Percentiles rank a stretch among this genome's conserved stretches.
These are phyloP conservation scores for Microplitis demolitor DNA, from an alignment of 1,140 invertebrate species.

Conservation along the genomic window DNA sequence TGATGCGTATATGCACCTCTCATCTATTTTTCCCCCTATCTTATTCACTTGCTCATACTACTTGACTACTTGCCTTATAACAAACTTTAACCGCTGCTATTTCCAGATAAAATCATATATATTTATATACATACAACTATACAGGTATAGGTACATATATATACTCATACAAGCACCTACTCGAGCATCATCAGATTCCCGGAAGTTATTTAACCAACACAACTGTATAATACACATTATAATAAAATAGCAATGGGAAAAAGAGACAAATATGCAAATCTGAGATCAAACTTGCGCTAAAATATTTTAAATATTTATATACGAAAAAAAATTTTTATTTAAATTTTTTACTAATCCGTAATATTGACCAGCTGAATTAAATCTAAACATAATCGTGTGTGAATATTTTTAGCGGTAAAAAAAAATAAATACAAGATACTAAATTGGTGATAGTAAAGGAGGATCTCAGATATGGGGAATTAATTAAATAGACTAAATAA, in stretches of 20 bases:
- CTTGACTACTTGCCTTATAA: too few species aligned
- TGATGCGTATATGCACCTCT: background rate
- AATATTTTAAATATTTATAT: too few species aligned
- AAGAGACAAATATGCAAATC: conserved; percentile 4
- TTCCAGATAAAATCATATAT: conserved; percentile 15
- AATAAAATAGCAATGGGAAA: conserved; percentile 15
- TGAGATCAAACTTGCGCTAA: background rate
- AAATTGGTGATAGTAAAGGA: background rate
- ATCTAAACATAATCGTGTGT: too few species aligned
- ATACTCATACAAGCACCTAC: background rate
- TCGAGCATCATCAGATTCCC: background rate
- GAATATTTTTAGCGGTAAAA: too few species aligned
- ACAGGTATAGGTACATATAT: background rate
- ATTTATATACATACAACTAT: background rate
- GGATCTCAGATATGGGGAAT: conserved; percentile 13
- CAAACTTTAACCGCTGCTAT: background rate
- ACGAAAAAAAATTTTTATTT: too few species aligned
- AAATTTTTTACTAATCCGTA: too few species aligned
- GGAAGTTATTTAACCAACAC: conserved; percentile 13
- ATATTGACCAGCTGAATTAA: too few species aligned
- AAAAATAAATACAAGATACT: background rate
- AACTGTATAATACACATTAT: background rate
- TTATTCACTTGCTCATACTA: too few species aligned
- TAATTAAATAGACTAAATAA: conserved; percentile 19
- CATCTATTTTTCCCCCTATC: background rate